Base-by-base conservation (phyloP, 53 echinoderm and acorn worm species). In the Temnopleurus reevesii region DNA sequence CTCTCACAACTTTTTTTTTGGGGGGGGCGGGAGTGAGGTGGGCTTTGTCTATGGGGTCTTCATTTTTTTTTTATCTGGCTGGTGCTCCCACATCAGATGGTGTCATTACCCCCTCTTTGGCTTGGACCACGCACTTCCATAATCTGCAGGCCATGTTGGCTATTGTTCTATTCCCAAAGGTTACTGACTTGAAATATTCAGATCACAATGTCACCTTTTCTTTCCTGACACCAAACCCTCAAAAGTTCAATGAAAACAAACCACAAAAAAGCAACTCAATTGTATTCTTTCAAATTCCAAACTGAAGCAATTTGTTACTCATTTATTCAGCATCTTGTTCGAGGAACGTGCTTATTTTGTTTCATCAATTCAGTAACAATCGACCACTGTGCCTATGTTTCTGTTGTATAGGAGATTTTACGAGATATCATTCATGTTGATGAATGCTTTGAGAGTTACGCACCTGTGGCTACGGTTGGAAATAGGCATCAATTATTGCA, bases 301-400 rank as follows among this genome's bases (percentile, higher is more conserved):
- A 79, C 79, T 79, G 47, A 49, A 79, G 79, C 79, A 79, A 79
- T 79, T 79, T 79, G 79, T 79, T 47, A 79, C 79, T 46, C 79
- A 47, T 79, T 79, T 79, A 49, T 79, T 26, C 79, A 15, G 23
- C 28, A 26, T 47, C 46, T 47, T 46, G 79, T 79, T 79, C 79
- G 5, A 21, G 17, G 15, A 47, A 17, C 49, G 3, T 7, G 27
- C 79, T 79, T 46, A 49, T 79, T 79, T 79, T 79, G 79, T 46
- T 79, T 79, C 79, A 79, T 79, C 30, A 49, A 5, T 9, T 47
- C 49, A 15, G 47, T 46, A 79, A 79, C 46, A 79, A 79, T 49
- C 17, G 12, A 26, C 10, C 49, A 49, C 46, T 49, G 79, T 79
- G 2, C 47, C 44, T 29, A 26, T 79, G 49, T 79, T 46, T 49